These are phyloP conservation scores for Parotocinclus haroldoi DNA, from an alignment of 2,797 vertebrate genomes.

Conservation along the genomic window DNA sequence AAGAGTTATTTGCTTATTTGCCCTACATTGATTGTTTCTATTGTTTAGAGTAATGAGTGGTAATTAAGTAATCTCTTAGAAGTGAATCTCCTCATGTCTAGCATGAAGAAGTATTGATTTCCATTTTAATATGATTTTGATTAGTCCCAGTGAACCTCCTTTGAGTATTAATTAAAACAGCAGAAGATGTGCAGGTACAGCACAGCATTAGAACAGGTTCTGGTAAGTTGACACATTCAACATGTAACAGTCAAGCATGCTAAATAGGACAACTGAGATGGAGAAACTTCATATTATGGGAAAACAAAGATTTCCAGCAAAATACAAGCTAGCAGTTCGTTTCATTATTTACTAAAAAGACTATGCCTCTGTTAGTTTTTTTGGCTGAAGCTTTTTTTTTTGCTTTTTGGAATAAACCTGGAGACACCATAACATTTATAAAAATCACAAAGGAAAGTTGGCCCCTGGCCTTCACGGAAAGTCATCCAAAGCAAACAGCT, in stretches of 20 bases:
- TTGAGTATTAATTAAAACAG: constrained; percentile 93
- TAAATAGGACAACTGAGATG: constrained; percentile 79
- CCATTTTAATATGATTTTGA: constrained; percentile 79
- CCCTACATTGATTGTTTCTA: constrained; percentile 8
- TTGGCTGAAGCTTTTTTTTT: constrained; percentile 14
- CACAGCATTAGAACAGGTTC: constrained; percentile 79
- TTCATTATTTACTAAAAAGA: too few relatives aligned
- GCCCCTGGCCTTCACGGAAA: constrained; percentile 1
- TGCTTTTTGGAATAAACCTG: constrained; percentile 7
- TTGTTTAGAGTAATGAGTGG: constrained; percentile 81
- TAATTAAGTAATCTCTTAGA: constrained; percentile 85
- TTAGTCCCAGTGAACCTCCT: constrained; percentile 88
- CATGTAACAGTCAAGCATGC: constrained; percentile 80
- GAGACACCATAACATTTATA: not conserved
- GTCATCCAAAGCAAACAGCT: constrained; percentile 56
- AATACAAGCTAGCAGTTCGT: too few relatives aligned
- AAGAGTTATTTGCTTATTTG: constrained; percentile 14
- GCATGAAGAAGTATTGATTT: constrained; percentile 86
- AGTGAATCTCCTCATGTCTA: constrained; percentile 73
- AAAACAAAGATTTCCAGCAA: constrained; percentile 55
- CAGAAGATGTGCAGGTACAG: constrained; percentile 88
- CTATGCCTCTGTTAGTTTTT: constrained; percentile 18
- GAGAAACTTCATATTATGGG: constrained; percentile 69
- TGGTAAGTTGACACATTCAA: constrained; percentile 57
- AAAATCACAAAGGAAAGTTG: constrained; percentile 1